Conservation (phyloP, 2,113 vertebrate genomes). For the Notothenia coriiceps region DNA sequence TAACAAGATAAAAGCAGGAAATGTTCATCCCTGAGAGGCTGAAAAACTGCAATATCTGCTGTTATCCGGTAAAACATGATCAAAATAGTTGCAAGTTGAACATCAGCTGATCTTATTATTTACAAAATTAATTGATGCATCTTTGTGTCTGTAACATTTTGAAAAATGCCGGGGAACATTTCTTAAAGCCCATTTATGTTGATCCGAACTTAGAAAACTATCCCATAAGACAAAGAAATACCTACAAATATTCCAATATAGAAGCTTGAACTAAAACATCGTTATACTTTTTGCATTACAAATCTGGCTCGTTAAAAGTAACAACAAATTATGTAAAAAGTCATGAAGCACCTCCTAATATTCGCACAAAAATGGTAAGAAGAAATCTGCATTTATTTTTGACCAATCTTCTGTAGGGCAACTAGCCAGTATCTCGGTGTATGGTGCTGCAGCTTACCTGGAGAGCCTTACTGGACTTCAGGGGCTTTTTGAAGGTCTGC, state of each 20-base stretch:
- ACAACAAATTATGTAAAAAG: too few species aligned
- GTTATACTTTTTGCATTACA: neutral
- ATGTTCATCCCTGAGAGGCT: too few species aligned
- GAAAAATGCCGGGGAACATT: neutral
- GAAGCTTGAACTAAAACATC: neutral
- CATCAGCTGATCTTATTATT: too few species aligned
- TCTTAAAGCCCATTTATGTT: neutral
- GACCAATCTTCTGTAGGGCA: neutral
- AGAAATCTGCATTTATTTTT: neutral
- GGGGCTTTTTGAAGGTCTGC: neutral
- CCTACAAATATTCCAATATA: neutral
- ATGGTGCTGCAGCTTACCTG: constrained; percentile 48
- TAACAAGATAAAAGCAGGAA: neutral
- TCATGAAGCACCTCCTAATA: neutral
- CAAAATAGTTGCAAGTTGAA: neutral
- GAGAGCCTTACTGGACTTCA: constrained; percentile 14
- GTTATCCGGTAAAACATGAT: too few species aligned
- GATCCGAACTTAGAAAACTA: too few species aligned
- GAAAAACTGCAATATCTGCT: too few species aligned
- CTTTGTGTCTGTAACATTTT: too few species aligned
- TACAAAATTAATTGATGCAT: too few species aligned
- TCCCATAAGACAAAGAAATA: neutral
- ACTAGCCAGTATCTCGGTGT: neutral
- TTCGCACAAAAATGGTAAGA: neutral
- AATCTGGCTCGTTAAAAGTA: too few species aligned